phyloP scores from a whole-genome alignment of 2,797 vertebrate genomes.

The Anguilla anguilla region DNA sequence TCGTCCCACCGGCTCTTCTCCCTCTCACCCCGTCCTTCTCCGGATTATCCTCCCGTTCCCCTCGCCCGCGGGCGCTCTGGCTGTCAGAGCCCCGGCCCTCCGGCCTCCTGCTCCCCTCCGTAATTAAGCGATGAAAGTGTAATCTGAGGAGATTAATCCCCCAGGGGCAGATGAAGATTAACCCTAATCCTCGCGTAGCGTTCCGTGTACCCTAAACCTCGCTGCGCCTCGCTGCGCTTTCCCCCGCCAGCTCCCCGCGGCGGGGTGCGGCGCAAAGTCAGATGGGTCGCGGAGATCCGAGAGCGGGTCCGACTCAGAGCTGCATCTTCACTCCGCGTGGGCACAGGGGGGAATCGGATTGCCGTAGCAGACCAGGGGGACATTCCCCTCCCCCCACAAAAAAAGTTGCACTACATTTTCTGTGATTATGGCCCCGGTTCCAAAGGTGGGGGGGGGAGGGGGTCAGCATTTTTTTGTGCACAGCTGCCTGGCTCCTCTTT shows the following conservation, averaged over 20 bases:
- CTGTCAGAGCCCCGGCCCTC: neutral
- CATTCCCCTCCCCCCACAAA: too few relatives aligned
- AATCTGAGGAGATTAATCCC: neutral
- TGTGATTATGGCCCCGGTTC: neutral
- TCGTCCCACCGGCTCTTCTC: neutral
- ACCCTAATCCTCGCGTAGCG: neutral
- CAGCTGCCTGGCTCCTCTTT: neutral
- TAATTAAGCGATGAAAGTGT: constrained; percentile 4
- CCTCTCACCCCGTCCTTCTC: neutral
- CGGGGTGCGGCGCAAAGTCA: neutral
- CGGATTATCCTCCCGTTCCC: neutral
- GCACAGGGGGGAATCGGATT: too few relatives aligned
- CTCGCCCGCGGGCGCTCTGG: neutral
- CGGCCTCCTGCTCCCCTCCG: neutral
- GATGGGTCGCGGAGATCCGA: neutral
- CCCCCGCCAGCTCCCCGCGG: neutral
- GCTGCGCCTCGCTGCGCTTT: neutral
- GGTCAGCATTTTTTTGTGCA: neutral
- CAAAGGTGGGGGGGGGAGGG: neutral
- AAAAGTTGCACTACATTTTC: neutral
- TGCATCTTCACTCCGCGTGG: too few relatives aligned
- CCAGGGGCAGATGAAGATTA: neutral
- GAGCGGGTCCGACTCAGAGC: neutral
- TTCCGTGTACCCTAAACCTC: neutral
- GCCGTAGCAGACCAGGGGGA: too few relatives aligned